Evolutionary conservation across 2,113 vertebrate genomes (phyloP).

Genomic region (Scomber japonicus): DNA sequence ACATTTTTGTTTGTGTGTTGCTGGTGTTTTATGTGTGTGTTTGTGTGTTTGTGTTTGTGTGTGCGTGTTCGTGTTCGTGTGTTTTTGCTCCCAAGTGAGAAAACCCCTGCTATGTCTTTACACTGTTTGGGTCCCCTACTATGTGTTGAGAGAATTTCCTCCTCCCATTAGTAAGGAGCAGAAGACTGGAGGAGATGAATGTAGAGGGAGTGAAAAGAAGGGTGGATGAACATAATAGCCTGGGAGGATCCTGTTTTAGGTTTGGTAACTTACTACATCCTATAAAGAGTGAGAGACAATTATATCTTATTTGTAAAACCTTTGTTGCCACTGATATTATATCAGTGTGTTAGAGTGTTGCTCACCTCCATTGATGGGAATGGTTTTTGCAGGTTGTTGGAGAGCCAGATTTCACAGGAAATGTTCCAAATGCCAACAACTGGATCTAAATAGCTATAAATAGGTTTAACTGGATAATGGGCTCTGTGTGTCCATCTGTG

Average conservation of each 20-base stretch:
- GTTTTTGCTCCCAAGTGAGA: conserved; percentile 42
- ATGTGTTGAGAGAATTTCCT: conserved; percentile 39
- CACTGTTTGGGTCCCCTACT: conserved; percentile 31
- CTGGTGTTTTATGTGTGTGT: conserved; percentile 4
- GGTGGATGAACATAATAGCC: conserved; percentile 4
- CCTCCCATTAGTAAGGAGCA: conserved; percentile 31
- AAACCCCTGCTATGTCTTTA: conserved; percentile 48
- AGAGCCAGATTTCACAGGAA: conserved; percentile 18
- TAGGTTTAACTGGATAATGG: conserved; percentile 36
- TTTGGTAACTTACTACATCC: neutral
- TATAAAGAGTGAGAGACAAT: neutral
- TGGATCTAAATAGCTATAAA: conserved; percentile 26
- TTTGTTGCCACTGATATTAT: neutral
- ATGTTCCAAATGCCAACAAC: conserved; percentile 35
- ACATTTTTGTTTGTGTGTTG: conserved; percentile 31
- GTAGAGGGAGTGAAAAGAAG: conserved; percentile 7
- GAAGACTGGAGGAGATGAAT: conserved; percentile 22
- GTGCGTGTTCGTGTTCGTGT: neutral
- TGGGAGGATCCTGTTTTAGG: neutral
- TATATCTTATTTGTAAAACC: neutral
- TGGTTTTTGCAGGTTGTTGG: neutral
- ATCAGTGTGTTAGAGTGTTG: neutral
- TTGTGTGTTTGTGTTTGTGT: conserved; percentile 18
- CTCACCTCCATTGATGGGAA: neutral
- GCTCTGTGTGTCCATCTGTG: conserved; percentile 11